Evolutionary conservation across 2,797 vertebrate species (phyloP).

Genomic region (Hypotaenidia philippensis): DNA sequence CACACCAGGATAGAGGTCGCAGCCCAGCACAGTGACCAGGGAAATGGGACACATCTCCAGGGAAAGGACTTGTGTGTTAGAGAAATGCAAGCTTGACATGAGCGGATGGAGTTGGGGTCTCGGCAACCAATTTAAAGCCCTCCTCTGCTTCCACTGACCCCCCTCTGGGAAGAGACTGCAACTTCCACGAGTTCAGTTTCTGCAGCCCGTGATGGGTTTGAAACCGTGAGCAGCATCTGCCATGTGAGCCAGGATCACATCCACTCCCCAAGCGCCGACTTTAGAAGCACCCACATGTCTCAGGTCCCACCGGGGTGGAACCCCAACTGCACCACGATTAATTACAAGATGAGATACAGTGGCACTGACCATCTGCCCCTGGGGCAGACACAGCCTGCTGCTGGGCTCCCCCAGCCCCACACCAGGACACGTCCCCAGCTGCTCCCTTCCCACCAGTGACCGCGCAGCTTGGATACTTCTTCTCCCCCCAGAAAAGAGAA

Average conservation of each 20-base stretch:
- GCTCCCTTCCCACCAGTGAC: background rate
- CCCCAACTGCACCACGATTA: background rate
- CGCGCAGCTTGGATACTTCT: background rate
- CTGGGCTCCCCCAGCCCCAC: background rate
- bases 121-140: background rate
- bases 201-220: background rate
- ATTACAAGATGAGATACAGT: rapidly evolving
- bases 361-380: rapidly evolving
- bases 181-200: background rate
- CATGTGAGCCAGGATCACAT: rapidly evolving
- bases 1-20: background rate
- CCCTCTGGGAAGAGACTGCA: background rate
- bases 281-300: background rate
- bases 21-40: background rate
- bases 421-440: background rate
- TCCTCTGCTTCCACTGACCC: background rate
- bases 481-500: background rate
- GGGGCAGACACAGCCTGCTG: background rate
- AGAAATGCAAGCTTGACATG: rapidly evolving
- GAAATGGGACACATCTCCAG: background rate
- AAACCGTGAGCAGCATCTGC: background rate
- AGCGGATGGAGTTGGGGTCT: background rate
- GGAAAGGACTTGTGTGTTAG: background rate
- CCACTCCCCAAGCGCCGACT: rapidly evolving
- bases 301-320: background rate